These are phyloP conservation scores for Sebastes jordani DNA, from an alignment of 2,797 vertebrate species.

Conservation along the genomic window DNA sequence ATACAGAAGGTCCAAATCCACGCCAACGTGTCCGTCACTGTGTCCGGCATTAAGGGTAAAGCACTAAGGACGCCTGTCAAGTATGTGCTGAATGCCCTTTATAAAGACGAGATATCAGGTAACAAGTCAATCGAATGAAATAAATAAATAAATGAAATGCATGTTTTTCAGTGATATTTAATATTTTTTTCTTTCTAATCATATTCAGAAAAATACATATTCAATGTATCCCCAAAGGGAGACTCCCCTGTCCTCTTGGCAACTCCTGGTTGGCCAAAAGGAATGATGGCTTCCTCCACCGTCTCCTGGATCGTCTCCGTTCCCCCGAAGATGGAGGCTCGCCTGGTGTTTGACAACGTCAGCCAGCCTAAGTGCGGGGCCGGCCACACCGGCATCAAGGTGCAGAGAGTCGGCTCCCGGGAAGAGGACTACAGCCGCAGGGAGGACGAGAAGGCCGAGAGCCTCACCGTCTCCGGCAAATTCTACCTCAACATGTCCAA, in stretches of 20 bases:
- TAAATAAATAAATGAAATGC: accelerated
- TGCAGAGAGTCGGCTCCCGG: slow-evolving; percentile 72
- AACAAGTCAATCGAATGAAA: not conserved
- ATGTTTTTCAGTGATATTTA: not conserved
- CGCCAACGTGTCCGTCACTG: slow-evolving; percentile 82
- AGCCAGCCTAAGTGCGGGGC: slow-evolving; percentile 81
- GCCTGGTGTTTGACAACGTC: slow-evolving; percentile 80
- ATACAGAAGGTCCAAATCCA: slow-evolving; percentile 87
- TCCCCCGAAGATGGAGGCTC: slow-evolving; percentile 79
- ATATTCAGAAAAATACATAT: slow-evolving; percentile 85
- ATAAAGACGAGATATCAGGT: slow-evolving; percentile 82
- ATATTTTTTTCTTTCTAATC: not conserved
- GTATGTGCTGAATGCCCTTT: slow-evolving; percentile 79
- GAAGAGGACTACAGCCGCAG: slow-evolving; percentile 80
- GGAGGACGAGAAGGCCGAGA: slow-evolving; percentile 81
- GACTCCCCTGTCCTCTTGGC: slow-evolving; percentile 79
- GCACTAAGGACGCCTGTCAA: slow-evolving; percentile 37
- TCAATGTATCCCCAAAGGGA: slow-evolving; percentile 80
- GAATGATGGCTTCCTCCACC: slow-evolving; percentile 81
- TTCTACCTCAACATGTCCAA: slow-evolving; percentile 96
- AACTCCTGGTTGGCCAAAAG: slow-evolving; percentile 83
- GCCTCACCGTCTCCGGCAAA: slow-evolving; percentile 55
- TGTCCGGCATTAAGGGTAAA: slow-evolving; percentile 59
- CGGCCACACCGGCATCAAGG: slow-evolving; percentile 77
- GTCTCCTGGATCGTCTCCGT: slow-evolving; percentile 88